Percentiles rank a stretch among this genome's conserved stretches.
These are phyloP conservation scores for Probaryconus sp. DNA, from an alignment of 1,140 invertebrate species.

Conservation along the genomic window DNA sequence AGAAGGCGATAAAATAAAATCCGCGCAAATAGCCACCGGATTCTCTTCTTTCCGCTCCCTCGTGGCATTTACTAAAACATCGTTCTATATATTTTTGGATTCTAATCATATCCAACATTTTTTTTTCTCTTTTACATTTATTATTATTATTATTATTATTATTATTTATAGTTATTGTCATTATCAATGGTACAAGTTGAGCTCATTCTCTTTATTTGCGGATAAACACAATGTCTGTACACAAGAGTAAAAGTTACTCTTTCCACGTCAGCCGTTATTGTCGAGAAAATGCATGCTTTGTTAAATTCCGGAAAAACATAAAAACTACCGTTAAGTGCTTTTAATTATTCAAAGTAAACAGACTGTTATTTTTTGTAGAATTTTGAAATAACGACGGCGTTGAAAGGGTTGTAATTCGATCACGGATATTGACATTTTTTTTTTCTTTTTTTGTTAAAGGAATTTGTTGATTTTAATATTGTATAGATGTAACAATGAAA, in stretches of 20 bases:
- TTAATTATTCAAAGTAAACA: too few relatives aligned
- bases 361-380: too few relatives aligned
- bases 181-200: constrained; percentile 7
- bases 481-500: too few relatives aligned
- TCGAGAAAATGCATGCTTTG: not conserved
- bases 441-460: too few relatives aligned
- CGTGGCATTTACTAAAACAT: not conserved
- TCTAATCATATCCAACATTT: too few relatives aligned
- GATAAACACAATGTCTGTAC: not conserved
- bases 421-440: too few relatives aligned
- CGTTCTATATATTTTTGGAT: not conserved
- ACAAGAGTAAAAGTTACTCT: constrained; percentile 6
- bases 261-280: not conserved
- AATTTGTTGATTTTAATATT: too few relatives aligned
- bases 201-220: not conserved
- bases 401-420: not conserved
- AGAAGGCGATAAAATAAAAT: not conserved
- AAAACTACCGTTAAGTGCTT: too few relatives aligned
- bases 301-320: constrained; percentile 3
- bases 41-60: not conserved
- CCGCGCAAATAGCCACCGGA: not conserved
- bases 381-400: too few relatives aligned
- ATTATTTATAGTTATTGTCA: too few relatives aligned
- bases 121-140: too few relatives aligned
- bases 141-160: too few relatives aligned